These are phyloP conservation scores for Octodon degus DNA, from an alignment of 2,113 vertebrate species.

Conservation along the genomic window DNA sequence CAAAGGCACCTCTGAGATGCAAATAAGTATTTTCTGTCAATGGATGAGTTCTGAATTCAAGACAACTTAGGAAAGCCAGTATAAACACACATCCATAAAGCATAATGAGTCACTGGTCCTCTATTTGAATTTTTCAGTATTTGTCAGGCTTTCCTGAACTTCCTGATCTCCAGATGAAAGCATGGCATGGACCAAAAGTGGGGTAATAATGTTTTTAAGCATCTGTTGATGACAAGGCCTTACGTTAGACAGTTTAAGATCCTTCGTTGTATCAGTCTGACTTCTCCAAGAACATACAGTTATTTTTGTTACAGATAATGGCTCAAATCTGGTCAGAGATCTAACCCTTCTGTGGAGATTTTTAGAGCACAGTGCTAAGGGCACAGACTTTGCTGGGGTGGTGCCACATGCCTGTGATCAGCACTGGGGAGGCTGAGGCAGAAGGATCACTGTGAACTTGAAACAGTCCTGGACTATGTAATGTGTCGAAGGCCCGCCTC, in stretches of 20 bases:
- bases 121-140: neutral
- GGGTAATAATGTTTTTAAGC: neutral
- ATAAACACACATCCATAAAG: neutral
- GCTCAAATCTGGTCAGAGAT: neutral
- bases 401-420: neutral
- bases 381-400: neutral
- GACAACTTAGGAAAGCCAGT: neutral
- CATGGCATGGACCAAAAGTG: neutral
- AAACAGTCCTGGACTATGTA: too few relatives aligned
- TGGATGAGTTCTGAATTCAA: neutral
- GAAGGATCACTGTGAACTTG: neutral
- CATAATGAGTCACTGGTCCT: neutral
- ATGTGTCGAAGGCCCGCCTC: too few relatives aligned
- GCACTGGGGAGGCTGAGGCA: neutral
- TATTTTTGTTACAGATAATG: neutral
- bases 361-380: neutral
- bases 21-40: neutral
- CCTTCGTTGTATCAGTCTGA: neutral
- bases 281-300: neutral
- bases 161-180: neutral
- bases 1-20: constrained; percentile 1
- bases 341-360: neutral
- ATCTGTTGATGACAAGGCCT: neutral
- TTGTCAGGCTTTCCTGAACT: constrained; percentile 19
- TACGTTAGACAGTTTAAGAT: neutral